phyloP scores from a whole-genome alignment of 2,113 vertebrate genomes.

The Nematolebias whitei region DNA sequence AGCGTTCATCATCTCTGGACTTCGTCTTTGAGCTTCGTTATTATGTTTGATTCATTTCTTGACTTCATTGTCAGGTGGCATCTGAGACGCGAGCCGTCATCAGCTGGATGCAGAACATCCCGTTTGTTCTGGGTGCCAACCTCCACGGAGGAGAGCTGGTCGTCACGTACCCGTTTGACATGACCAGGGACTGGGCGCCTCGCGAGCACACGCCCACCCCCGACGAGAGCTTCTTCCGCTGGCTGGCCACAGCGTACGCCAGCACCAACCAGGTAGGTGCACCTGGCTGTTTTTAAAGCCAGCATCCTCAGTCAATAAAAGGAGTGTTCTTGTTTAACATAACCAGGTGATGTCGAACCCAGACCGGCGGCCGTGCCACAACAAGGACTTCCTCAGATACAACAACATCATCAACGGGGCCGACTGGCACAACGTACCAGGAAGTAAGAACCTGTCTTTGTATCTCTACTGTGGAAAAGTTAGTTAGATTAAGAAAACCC shows the following conservation, averaged over 20 bases:
- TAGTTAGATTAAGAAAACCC: no score
- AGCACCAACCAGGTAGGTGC: no score
- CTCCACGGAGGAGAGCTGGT: slow-evolving; percentile 94
- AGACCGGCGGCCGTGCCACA: slow-evolving; percentile 88
- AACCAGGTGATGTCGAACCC: slow-evolving; percentile 87
- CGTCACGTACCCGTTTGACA: slow-evolving; percentile 93
- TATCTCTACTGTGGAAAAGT: slow-evolving; percentile 7
- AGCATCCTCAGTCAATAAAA: no score
- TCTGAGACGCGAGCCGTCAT: slow-evolving; percentile 92
- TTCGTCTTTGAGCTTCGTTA: no score
- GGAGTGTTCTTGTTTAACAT: no score
- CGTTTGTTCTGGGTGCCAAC: slow-evolving; percentile 94
- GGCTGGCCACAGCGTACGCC: slow-evolving; percentile 93
- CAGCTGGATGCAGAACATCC: slow-evolving; percentile 93
- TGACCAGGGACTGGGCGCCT: slow-evolving; percentile 89
- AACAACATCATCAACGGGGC: slow-evolving; percentile 95
- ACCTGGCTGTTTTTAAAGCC: no score
- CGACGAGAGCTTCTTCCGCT: slow-evolving; percentile 91
- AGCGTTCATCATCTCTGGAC: no score
- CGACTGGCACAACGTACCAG: slow-evolving; percentile 93
- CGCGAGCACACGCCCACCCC: slow-evolving; percentile 87
- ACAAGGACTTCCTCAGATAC: slow-evolving; percentile 84
- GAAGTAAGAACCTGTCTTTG: slow-evolving; percentile 81
- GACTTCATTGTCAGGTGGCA: no score
- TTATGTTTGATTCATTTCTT: no score